A percentile compares a stretch with the other conserved stretches of the same genome.
phyloP scores from a whole-genome alignment of 1,140 invertebrate species.

The Scaptomyza graminum region DNA sequence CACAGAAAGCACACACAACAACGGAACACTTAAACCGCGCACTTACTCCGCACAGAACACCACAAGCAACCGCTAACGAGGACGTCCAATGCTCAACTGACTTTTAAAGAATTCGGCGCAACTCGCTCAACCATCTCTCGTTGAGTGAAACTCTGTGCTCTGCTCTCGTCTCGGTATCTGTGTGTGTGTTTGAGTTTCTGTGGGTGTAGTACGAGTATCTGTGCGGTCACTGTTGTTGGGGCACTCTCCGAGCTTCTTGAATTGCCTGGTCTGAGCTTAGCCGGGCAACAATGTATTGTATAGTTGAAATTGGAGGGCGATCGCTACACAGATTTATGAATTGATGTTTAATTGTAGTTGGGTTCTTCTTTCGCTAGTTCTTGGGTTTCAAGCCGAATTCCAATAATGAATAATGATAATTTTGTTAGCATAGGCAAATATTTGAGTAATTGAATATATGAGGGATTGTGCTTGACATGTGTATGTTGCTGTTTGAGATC shows the following conservation, averaged over 20 bases:
- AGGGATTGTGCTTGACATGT: slow-evolving; percentile 6
- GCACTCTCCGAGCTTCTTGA: slow-evolving; percentile 18
- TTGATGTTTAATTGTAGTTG: slow-evolving; percentile 35
- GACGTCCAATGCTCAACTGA: slow-evolving; percentile 83
- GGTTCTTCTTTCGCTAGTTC: slow-evolving; percentile 4
- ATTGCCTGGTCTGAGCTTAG: slow-evolving; percentile 14
- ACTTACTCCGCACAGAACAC: slow-evolving; percentile 77
- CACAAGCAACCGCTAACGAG: slow-evolving; percentile 79
- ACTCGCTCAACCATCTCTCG: slow-evolving; percentile 46
- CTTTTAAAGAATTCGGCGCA: slow-evolving; percentile 57
- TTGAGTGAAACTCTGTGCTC: slow-evolving; percentile 61
- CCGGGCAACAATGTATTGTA: slow-evolving; percentile 26
- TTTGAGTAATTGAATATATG: slow-evolving; percentile 5
- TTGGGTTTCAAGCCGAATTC: slow-evolving; percentile 21
- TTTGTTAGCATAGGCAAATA: slow-evolving; percentile 6
- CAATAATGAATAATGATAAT: background rate
- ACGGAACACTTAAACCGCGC: slow-evolving; percentile 19
- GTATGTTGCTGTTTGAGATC: slow-evolving; percentile 15
- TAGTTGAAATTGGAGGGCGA: slow-evolving; percentile 14
- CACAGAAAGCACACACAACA: slow-evolving; percentile 35
- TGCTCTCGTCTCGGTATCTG: slow-evolving; percentile 11
- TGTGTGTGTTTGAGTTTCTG: slow-evolving; percentile 14
- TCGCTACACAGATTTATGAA: slow-evolving; percentile 31
- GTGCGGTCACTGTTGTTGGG: slow-evolving; percentile 1
- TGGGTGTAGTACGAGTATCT: slow-evolving; percentile 37